These are phyloP conservation scores for Mimumesa dahlbomi DNA, from an alignment of 2,888 invertebrate genomes.

Conservation along the genomic window DNA sequence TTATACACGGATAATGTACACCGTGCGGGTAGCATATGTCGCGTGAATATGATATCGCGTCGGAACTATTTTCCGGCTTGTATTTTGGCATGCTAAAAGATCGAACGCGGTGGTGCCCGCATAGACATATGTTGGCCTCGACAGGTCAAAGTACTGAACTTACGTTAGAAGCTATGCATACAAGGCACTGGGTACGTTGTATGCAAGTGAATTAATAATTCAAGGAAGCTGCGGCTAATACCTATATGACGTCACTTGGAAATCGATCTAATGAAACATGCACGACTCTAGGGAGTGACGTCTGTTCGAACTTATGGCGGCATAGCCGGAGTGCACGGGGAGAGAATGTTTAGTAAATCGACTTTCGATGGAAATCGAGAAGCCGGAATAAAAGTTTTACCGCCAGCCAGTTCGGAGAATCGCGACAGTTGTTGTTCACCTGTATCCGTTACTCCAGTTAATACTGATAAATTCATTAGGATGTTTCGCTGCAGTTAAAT, in stretches of 20 bases:
- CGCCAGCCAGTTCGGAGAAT: too few species aligned
- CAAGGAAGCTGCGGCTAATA: constrained; percentile 61
- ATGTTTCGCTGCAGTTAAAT: too few species aligned
- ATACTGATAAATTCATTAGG: too few species aligned
- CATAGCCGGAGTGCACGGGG: constrained; percentile 29
- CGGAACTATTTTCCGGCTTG: too few species aligned
- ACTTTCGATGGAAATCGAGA: constrained; percentile 49
- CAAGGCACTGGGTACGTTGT: constrained; percentile 33
- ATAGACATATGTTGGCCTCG: constrained; percentile 9
- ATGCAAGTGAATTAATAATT: constrained; percentile 63
- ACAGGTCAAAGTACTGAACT: constrained; percentile 61
- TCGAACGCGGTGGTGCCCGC: not conserved
- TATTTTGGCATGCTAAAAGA: not conserved
- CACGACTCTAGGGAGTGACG: constrained; percentile 69
- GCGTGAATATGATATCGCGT: too few species aligned
- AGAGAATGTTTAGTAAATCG: constrained; percentile 48
- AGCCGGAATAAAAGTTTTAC: constrained; percentile 38
- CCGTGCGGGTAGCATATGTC: too few species aligned
- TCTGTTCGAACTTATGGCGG: constrained; percentile 65
- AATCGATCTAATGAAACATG: constrained; percentile 74
- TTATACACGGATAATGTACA: too few species aligned
- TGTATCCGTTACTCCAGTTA: too few species aligned
- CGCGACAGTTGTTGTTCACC: too few species aligned
- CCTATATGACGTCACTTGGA: constrained; percentile 72
- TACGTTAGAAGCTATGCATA: constrained; percentile 41